A percentile compares a stretch with the other conserved stretches of the same genome.
Evolutionary conservation across 2,888 invertebrate genomes (phyloP).

Genomic region (Oxyteleia sp.): DNA sequence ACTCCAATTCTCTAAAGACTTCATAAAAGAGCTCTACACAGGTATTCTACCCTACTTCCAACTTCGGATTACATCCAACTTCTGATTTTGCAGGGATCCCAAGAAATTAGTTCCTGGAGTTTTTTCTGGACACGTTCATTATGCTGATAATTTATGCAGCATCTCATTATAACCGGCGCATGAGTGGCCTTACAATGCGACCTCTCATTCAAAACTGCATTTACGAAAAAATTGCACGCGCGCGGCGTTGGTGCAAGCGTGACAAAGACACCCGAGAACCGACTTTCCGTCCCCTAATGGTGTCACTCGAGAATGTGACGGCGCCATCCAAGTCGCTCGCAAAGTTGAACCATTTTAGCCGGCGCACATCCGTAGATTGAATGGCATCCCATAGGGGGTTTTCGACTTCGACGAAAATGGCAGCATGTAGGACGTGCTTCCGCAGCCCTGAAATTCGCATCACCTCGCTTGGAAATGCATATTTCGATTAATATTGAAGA

Average conservation of each 20-base stretch:
- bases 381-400: constrained; percentile 43
- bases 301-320: constrained; percentile 56
- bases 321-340: constrained; percentile 6
- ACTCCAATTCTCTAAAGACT: no score
- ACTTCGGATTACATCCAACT: neutral
- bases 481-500: no score
- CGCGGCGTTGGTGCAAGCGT: neutral
- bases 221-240: constrained; percentile 31
- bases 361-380: constrained; percentile 30
- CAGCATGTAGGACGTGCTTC: constrained; percentile 33
- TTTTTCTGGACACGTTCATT: constrained; percentile 6
- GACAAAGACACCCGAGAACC: constrained; percentile 52
- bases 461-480: neutral
- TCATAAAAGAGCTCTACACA: no score
- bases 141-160: constrained; percentile 34
- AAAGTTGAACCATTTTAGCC: constrained; percentile 43
- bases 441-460: neutral
- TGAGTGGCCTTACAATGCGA: constrained; percentile 16
- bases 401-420: constrained; percentile 38
- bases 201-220: constrained; percentile 29
- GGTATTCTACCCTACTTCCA: no score
- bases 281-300: constrained; percentile 47
- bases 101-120: neutral
- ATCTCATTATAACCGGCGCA: constrained; percentile 35
- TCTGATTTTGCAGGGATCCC: neutral